Base-by-base conservation (phyloP, 1,140 invertebrate genomes). In the Drosophila grimshawi region DNA sequence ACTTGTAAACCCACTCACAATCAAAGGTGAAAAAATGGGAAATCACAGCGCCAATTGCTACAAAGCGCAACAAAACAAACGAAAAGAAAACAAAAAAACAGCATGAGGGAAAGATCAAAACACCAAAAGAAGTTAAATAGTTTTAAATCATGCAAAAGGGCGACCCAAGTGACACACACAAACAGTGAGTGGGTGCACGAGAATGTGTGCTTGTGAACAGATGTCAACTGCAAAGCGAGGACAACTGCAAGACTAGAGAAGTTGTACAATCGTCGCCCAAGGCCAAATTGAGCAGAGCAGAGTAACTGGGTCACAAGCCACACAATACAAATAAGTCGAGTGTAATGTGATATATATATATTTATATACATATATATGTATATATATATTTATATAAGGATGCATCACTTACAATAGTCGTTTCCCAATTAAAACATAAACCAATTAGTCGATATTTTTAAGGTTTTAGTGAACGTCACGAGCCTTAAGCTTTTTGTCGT, bases 211-310 rank as follows among this genome's bases (percentile, higher is more conserved):
- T 27, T 75, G 59, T 64, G 55, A 37, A 55, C 73, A 83, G 76
- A 78, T 83, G 77, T 60, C 53, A 85, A 89, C 66, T 80, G 68
- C 60, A 72, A 55, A 33, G 61, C 52, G 64, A 76, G 67, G 73
- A 70, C 60, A 76, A 71, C 67, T 64, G 61, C 60, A 76, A 45
- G 29, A 5, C 65, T 43, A 57, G 52, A 61, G 65, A 63, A 63
- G 61, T 74, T 69, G 37, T 55, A 46, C 64, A 63, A 62, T 29
- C 49, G 65, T 61, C 57, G 57, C 65, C 32, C 65, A 69, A 74
- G 71, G 71, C 29, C 71, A 61, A 69, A 74, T 53, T 61, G 48
- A 62, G 52, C 57, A 62, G n/a, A 35, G 51, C 48, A 30, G 49
- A 59, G 65, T 63, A 74, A 74, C 65, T 74, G 43, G 71, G 71